Base-by-base conservation (phyloP, 64 coral and sea anemone species). In the Actinia tenebrosa region DNA sequence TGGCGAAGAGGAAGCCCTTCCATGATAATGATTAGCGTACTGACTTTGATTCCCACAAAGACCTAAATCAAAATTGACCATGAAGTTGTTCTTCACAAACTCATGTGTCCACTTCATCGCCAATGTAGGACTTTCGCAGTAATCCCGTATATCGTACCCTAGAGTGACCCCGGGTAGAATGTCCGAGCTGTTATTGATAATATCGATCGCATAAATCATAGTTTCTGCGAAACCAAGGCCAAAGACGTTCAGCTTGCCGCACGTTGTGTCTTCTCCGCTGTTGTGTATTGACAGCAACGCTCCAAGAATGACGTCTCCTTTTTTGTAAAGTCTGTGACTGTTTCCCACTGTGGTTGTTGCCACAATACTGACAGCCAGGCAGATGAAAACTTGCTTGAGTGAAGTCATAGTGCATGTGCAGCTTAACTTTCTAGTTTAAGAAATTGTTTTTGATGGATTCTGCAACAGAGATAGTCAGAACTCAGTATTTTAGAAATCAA, bases 131-230 rank as follows among this genome's bases (percentile, higher is more conserved):
- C 83, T 85, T 61, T 85, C 83, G 43, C 83, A 85, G 16, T 85
- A 85, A 54, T 85, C 83, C 30, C 83, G 83, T 37, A 85, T 64
- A 46, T 85, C 83, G 18, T 85, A 85, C 23, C 83, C 83, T 11
- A 85, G 26, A 16, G 83, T 47, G 1, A 85, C 83, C 23, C 83
- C 83, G 26, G 83, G 56, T 7, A 64, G 53, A 18, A 85, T 27
- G 2, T 60, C 83, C 83, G 83, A 61, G 20, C 56, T 85, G 37
- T 85, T 85, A 61, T 85, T 85, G 83, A 85, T 85, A 2, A 85
- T 10, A 18, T 85, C 83, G 20, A 85, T 22, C 9, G 83, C 16
- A 26, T 63, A 85, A 5, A 85, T 85, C 16, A 85, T 17, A 16
- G 83, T 62, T 54, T 85, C 83, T 17, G 56, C 83, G 25, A 61